Evolutionary conservation across 2,113 vertebrate species (phyloP), one percentile per base, ranked within the genome.

Genomic region (Candoia aspera): DNA sequence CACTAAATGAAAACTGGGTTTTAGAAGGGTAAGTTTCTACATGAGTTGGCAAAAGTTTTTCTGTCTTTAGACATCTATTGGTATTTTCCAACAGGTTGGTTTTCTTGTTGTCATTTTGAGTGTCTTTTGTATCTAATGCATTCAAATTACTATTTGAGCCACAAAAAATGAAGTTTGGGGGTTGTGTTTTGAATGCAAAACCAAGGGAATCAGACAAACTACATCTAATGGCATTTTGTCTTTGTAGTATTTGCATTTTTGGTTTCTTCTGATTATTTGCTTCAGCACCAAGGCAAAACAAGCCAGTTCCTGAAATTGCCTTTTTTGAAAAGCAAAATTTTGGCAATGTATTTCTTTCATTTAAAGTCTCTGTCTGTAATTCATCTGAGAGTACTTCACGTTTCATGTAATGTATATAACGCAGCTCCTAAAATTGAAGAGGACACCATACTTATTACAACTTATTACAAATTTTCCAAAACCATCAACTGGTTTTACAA

Each of bases 321-420:
- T 37, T 55, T 46, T 92, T 95, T 68, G 54, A 92, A 60, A 62
- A 6, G 1, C 87, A 94, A 83, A 89, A 13, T 58, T 57, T 46
- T 83, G 92, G 84, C 91, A 88, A 93, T 87, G 89, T 94, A 53
- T 53, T 55, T 17, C 93, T 96, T 91, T 90, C 92, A 91, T 94
- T 91, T 91, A 90, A 59, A 94, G 54, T 88, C 11, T 93, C 89
- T 37, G 46, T 42, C 90, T 96, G 96, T 33, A 94, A 89, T 2
- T 90, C 79, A 53, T 1, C 12, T 8, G 87, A n/a, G 68, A 29
- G 0, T 83, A 95, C 94, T 90, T 90, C 90, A 90, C 0, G 33
- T 91, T 93, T 93, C 94, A 94, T 88, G 5, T 96, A 97, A 90
- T 96, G 95, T 87, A 94, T 94, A 86, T 96, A 96, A 92, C 96